Base-by-base conservation (phyloP, 53 echinoderm and acorn worm genomes). In the Crossaster papposus region DNA sequence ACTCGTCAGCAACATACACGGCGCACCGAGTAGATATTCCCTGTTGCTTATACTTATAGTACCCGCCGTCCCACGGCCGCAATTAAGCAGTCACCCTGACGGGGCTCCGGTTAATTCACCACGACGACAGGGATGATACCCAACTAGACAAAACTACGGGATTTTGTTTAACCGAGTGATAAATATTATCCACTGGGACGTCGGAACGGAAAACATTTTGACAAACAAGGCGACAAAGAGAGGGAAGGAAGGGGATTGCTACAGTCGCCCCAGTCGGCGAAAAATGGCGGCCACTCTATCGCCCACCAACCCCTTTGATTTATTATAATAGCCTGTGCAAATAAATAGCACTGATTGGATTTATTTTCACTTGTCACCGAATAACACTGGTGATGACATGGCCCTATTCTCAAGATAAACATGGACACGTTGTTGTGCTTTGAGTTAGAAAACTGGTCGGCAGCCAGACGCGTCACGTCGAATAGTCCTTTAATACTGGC, bases 121-220 rank as follows among this genome's bases (percentile, higher is more conserved):
- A 51, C 22, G 65, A 70, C 68, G 70, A 70, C 83, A 8, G 35
- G 75, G 44, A 83, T 81, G 81, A 81, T 81, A 81, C 20, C 35
- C 30, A 64, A 62, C 81, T 13, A 81, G 81, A 81, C 81, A 64
- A 79, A 79, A 79, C 79, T 79, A 54, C 63, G 81, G 32, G 30
- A 83, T 83, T 83, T 83, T 83, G 83, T 83, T 83, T 83, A 83
- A 83, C 83, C 83, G 83, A 83, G 83, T 83, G 83, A 83, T 83
- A 83, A 83, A 83, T 83, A 83, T 83, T 83, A 83, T 83, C 83
- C 44, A 30, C 83, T 62, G 18, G 68, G 68, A 34, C 83, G 83
- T 83, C 83, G 68, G 34, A 83, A 83, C 62, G 83, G 83, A 83
- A 83, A 83, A 83, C 83, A 83, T 83, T 83, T 83, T 83, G 83